These are phyloP conservation scores for Melanostoma scalare DNA, from an alignment of 2,888 invertebrate genomes.

Conservation along the genomic window DNA sequence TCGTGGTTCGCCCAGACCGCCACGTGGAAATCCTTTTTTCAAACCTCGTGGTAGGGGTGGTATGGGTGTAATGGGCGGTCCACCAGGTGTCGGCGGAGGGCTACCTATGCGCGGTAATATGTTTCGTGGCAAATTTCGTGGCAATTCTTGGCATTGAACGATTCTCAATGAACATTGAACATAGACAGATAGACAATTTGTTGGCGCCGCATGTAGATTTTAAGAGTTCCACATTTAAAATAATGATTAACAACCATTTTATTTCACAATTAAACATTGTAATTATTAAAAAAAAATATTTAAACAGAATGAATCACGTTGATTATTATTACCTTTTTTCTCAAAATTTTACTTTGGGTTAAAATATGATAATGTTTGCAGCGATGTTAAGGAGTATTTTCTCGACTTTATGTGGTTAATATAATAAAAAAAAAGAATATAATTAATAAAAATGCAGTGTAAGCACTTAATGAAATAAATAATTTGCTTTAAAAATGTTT, in stretches of 20 bases:
- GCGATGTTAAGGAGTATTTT: no score
- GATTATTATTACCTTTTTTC: constrained; percentile 4
- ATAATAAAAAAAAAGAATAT: constrained; percentile 15
- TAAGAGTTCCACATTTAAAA: constrained; percentile 42
- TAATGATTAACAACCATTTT: constrained; percentile 3
- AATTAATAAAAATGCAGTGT: constrained; percentile 49
- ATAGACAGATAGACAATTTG: background rate
- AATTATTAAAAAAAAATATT: constrained; percentile 23
- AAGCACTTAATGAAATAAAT: constrained; percentile 67
- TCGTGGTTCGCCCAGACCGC: constrained; percentile 60
- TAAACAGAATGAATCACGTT: constrained; percentile 1
- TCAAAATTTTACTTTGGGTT: background rate
- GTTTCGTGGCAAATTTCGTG: constrained; percentile 80
- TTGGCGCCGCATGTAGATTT: constrained; percentile 36
- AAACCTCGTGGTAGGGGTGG: constrained; percentile 72
- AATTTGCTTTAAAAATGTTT: constrained; percentile 54
- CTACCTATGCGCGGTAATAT: constrained; percentile 67
- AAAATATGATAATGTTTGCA: background rate
- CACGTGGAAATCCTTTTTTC: constrained; percentile 61
- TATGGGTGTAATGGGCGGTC: constrained; percentile 36
- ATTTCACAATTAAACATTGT: constrained; percentile 4
- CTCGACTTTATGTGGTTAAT: constrained; percentile 1
- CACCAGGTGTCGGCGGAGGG: constrained; percentile 74
- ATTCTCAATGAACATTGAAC: background rate
- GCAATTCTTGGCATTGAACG: constrained; percentile 73